A percentile compares a stretch with the other conserved stretches of the same genome.
Conservation (phyloP, 2,888 invertebrate genomes). For the Heliconius cydno region DNA sequence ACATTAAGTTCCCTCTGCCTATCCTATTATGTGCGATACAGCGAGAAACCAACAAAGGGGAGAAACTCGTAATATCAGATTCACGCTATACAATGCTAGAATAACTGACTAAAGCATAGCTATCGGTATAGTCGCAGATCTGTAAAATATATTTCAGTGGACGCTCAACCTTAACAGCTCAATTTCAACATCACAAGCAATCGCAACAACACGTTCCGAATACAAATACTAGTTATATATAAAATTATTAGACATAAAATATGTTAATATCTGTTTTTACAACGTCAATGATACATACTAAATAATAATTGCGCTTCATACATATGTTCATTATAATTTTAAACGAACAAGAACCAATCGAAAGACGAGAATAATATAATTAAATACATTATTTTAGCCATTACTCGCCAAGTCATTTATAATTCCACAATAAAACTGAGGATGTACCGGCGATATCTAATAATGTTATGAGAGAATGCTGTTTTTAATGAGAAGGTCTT, state of each 20-base stretch:
- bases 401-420: neutral
- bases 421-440: slow-evolving; percentile 10
- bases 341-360: slow-evolving; percentile 9
- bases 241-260: slow-evolving; percentile 29
- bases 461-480: slow-evolving; percentile 4
- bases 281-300: slow-evolving; percentile 1
- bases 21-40: too few species aligned
- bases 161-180: slow-evolving; percentile 41
- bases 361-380: neutral
- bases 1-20: too few species aligned
- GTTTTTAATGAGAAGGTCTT: neutral
- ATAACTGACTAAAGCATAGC: too few species aligned
- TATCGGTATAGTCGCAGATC: neutral
- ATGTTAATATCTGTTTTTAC: slow-evolving; percentile 16
- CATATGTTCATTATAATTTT: slow-evolving; percentile 14
- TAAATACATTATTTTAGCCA: slow-evolving; percentile 3
- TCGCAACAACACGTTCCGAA: slow-evolving; percentile 32
- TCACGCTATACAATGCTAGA: too few species aligned
- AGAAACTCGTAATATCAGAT: too few species aligned
- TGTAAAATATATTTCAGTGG: neutral
- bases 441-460: slow-evolving; percentile 2
- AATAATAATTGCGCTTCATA: slow-evolving; percentile 16
- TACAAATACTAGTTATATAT: slow-evolving; percentile 25
- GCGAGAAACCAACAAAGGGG: too few species aligned
- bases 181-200: slow-evolving; percentile 44